Percentiles rank a stretch among this genome's conserved stretches.
These are phyloP conservation scores for Ophiothrix spiculata DNA, from an alignment of 35 echinoderm and acorn worm species.

Conservation along the genomic window DNA sequence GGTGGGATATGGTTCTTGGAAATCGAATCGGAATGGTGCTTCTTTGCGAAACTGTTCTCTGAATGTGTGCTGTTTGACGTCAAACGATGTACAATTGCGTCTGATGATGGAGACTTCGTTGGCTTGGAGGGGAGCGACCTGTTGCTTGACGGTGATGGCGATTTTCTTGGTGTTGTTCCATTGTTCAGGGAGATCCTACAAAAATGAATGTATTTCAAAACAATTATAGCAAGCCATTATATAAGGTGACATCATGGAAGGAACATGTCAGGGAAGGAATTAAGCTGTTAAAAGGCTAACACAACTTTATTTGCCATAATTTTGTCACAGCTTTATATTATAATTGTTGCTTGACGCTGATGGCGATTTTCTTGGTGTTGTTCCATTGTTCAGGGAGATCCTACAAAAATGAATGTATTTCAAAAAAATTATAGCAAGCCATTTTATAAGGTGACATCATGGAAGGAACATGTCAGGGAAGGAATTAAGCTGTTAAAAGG, in stretches of 20 bases:
- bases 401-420: constrained; percentile 35
- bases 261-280: too few relatives aligned
- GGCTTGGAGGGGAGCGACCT: constrained; percentile 94
- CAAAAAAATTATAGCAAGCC: too few relatives aligned
- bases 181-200: constrained; percentile 91
- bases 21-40: constrained; percentile 81
- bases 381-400: constrained; percentile 99
- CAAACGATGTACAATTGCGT: constrained; percentile 92
- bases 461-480: too few relatives aligned
- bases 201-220: too few relatives aligned
- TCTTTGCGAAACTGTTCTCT: constrained; percentile 90
- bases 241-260: too few relatives aligned
- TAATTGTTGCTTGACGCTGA: constrained; percentile 98
- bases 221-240: too few relatives aligned
- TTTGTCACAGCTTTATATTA: too few relatives aligned
- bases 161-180: constrained; percentile 99
- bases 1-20: constrained; percentile 64
- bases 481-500: too few relatives aligned
- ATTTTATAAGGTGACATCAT: too few relatives aligned
- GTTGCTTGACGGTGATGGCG: constrained; percentile 95
- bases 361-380: constrained; percentile 98
- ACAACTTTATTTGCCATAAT: too few relatives aligned
- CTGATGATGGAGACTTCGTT: constrained; percentile 96
- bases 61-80: constrained; percentile 97
- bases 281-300: too few relatives aligned